phyloP scores from a whole-genome alignment of 1,140 invertebrate species.

The Hycleus phaleratus region DNA sequence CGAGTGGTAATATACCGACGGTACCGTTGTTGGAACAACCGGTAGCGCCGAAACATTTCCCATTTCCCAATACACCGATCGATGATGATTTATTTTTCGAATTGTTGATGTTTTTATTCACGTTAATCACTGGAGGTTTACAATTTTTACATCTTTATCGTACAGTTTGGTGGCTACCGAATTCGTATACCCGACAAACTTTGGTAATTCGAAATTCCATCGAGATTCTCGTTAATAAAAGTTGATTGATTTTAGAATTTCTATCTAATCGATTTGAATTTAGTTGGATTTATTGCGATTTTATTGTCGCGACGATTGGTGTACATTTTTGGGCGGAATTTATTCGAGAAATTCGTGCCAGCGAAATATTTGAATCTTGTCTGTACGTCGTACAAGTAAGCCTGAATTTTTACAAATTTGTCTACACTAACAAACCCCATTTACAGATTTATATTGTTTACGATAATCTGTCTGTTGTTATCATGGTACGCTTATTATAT shows the following conservation, averaged over 20 bases:
- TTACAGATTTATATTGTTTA: constrained; percentile 32
- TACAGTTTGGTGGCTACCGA: constrained; percentile 94
- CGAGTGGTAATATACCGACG: constrained; percentile 16
- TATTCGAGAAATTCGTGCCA: constrained; percentile 30
- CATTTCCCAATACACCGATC: constrained; percentile 75
- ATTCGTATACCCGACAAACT: constrained; percentile 80
- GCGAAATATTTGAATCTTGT: constrained; percentile 20
- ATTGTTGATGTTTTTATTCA: constrained; percentile 73
- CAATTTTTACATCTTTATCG: constrained; percentile 94
- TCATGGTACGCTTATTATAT: constrained; percentile 66
- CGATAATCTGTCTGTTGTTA: constrained; percentile 44
- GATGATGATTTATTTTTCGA: constrained; percentile 82
- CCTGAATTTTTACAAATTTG: no score
- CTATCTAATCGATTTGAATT: constrained; percentile 84
- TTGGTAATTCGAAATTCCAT: constrained; percentile 57
- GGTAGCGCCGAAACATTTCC: constrained; percentile 66
- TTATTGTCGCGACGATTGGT: constrained; percentile 72
- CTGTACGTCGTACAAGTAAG: constrained; percentile 19
- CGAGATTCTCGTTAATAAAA: neutral
- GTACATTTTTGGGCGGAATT: constrained; percentile 39
- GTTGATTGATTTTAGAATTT: constrained; percentile 65
- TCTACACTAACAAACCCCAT: neutral
- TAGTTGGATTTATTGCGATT: constrained; percentile 74
- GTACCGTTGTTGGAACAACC: constrained; percentile 32
- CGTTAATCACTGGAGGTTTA: constrained; percentile 61